Base-by-base conservation (phyloP, 2,888 invertebrate species). In the Odontomyia ornata region DNA sequence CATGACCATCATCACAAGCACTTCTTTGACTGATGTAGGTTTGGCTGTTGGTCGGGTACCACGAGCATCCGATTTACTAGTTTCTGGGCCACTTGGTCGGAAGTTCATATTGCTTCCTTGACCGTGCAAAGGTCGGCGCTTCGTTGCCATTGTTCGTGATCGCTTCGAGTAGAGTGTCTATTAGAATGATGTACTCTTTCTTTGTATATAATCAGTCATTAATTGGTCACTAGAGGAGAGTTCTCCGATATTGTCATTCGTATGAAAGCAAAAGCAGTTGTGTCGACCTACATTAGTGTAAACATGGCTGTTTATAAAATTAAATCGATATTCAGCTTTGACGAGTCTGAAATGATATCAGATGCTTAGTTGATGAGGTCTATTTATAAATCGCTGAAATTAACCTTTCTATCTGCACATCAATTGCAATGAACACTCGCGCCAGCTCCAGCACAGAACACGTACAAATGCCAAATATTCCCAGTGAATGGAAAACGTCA, bases 1-100 rank as follows among this genome's bases (percentile, higher is more conserved):
- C 86, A 97, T 89, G 60, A 96, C 88, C 89, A 96, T 93, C 85
- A 95, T 90, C 36, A 93, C 88, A 56, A 96, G 87, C 76, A 96
- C 91, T 87, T 96, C 93, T 80, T 91, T 89, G 60, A 97, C 89
- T 30, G 95, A 93, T 11, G 93, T 91, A 21, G 96, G 96, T 79
- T 93, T 92, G 36, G 95, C 91, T 2, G 96, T 93, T 1, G 96
- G 95, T 86, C 93, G 91, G 25, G 92, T 95, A 77, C 94, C 95
- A 85, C 90, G 91, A 0, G 89, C 83, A 76, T 89, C 89, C 3
- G 86, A 79, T 36, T 88, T 86, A 18, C 84, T 84, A 47, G 84
- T 81, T 77, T 89, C 88, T 7, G 85, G 84, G 78, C 88, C 88
- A 72, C 87, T 84, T 71, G 90, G 90, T 64, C 91, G 88, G 83